Conservation (phyloP, 64 coral and sea anemone species). For the Stichodactyla helianthus region DNA sequence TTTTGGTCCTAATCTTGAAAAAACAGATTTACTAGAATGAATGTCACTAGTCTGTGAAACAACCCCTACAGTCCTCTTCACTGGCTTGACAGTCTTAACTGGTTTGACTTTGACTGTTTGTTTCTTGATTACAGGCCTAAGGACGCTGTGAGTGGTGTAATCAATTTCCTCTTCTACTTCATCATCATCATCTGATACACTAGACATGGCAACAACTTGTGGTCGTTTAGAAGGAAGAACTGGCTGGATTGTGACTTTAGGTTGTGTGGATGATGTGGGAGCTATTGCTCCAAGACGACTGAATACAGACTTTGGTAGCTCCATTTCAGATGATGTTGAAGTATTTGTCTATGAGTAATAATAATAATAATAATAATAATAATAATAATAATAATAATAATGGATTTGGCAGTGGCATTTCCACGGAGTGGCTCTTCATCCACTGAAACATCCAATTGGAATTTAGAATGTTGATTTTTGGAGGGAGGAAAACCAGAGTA, state of each 20-base stretch:
- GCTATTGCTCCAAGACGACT: conserved; percentile 49
- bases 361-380: too few species aligned
- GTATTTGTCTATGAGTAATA: conserved; percentile 24
- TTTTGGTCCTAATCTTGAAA: conserved; percentile 44
- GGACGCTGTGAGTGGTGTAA: conserved; percentile 53
- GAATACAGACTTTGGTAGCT: conserved; percentile 25
- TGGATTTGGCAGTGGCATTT: too few species aligned
- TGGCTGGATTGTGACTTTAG: conserved; percentile 31
- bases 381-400: too few species aligned
- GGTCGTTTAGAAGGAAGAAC: conserved; percentile 37
- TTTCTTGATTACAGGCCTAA: conserved; percentile 29
- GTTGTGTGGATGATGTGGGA: conserved; percentile 3
- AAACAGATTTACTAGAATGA: conserved; percentile 30
- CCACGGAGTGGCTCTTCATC: too few species aligned
- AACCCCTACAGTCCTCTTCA: conserved; percentile 41
- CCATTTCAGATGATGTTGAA: not conserved
- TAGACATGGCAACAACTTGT: not conserved
- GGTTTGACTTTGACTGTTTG: conserved; percentile 39
- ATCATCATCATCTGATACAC: not conserved
- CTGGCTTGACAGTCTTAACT: conserved; percentile 50
- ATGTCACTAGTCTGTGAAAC: conserved; percentile 15
- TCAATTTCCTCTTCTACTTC: conserved; percentile 19
- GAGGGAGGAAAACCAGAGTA: too few species aligned
- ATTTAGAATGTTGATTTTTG: too few species aligned
- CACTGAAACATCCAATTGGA: too few species aligned